Conservation (phyloP, 2,888 invertebrate genomes). For the Callyntrura sp. region DNA sequence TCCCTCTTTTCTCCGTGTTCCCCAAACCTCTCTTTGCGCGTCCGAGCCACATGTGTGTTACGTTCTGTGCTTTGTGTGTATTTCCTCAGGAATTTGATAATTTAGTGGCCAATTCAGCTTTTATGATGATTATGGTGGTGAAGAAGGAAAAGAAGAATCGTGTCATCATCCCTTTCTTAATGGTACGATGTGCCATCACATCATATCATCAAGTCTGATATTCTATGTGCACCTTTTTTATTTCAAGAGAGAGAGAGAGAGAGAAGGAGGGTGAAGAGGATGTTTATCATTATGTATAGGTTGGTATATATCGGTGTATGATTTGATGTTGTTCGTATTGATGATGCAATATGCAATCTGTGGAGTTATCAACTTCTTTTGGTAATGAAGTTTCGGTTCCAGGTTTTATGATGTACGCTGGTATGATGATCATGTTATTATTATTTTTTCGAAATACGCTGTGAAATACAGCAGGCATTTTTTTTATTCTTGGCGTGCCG, state of each 20-base stretch:
- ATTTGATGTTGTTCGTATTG: slow-evolving; percentile 55
- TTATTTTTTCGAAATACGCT: slow-evolving; percentile 41
- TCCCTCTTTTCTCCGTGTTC: slow-evolving; percentile 32
- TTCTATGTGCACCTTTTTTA: background rate
- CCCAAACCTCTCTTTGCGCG: slow-evolving; percentile 13
- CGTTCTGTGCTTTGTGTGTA: background rate
- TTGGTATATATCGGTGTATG: slow-evolving; percentile 21
- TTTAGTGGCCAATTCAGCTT: slow-evolving; percentile 78
- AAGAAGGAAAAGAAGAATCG: slow-evolving; percentile 46
- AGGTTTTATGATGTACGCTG: slow-evolving; percentile 39
- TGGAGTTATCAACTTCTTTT: slow-evolving; percentile 66
- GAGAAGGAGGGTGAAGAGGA: no score
- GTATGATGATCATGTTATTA: slow-evolving; percentile 10
- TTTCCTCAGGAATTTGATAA: slow-evolving; percentile 76
- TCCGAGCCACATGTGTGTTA: slow-evolving; percentile 5
- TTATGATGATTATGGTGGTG: slow-evolving; percentile 73
- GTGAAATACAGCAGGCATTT: slow-evolving; percentile 2
- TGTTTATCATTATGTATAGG: slow-evolving; percentile 68
- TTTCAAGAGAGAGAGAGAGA: background rate
- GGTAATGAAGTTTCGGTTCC: slow-evolving; percentile 74
- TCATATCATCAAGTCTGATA: slow-evolving; percentile 63
- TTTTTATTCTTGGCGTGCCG: slow-evolving; percentile 62
- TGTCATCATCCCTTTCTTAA: slow-evolving; percentile 51
- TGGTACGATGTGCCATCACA: slow-evolving; percentile 48
- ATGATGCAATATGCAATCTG: slow-evolving; percentile 70